Evolutionary conservation across 2,113 vertebrate genomes (phyloP).

Genomic region (Struthidea cinerea): DNA sequence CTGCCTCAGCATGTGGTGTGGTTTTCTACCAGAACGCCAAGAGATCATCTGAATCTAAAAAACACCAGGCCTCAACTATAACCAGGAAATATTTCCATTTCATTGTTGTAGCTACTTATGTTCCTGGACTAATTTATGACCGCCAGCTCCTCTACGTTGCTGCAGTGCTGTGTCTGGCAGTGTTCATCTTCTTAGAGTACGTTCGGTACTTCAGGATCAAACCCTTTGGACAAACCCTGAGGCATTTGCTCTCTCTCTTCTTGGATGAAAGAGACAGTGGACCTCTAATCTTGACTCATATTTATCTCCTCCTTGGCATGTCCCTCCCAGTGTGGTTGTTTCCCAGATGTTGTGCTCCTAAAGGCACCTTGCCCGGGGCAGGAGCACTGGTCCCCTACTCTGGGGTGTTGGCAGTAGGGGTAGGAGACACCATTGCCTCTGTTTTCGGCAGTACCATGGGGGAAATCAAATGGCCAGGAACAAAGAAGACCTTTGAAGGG

Average conservation of each 20-base stretch:
- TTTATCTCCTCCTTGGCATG: slow-evolving; percentile 94
- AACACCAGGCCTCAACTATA: slow-evolving; percentile 86
- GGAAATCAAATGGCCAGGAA: slow-evolving; percentile 94
- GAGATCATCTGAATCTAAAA: slow-evolving; percentile 84
- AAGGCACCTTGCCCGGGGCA: slow-evolving; percentile 76
- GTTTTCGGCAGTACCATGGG: slow-evolving; percentile 90
- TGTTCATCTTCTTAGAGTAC: slow-evolving; percentile 88
- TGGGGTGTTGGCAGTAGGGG: slow-evolving; percentile 89
- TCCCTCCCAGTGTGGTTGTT: slow-evolving; percentile 93
- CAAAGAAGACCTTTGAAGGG: slow-evolving; percentile 95
- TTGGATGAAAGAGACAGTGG: slow-evolving; percentile 94
- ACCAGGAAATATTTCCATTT: slow-evolving; percentile 94
- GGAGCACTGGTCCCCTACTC: slow-evolving; percentile 89
- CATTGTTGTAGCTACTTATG: slow-evolving; percentile 87
- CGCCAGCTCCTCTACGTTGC: slow-evolving; percentile 86
- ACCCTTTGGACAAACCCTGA: slow-evolving; percentile 86
- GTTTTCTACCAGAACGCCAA: slow-evolving; percentile 90
- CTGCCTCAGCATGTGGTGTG: slow-evolving; percentile 75
- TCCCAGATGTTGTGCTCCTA: slow-evolving; percentile 85
- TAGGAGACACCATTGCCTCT: slow-evolving; percentile 91
- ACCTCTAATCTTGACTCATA: slow-evolving; percentile 93
- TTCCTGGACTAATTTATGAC: slow-evolving; percentile 90
- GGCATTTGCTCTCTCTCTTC: slow-evolving; percentile 86
- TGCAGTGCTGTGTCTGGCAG: slow-evolving; percentile 83
- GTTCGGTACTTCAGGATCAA: slow-evolving; percentile 90